Percentiles rank a stretch among this genome's conserved stretches.
Conservation (phyloP, 2,888 invertebrate genomes). For the Mythimna vitellina region DNA sequence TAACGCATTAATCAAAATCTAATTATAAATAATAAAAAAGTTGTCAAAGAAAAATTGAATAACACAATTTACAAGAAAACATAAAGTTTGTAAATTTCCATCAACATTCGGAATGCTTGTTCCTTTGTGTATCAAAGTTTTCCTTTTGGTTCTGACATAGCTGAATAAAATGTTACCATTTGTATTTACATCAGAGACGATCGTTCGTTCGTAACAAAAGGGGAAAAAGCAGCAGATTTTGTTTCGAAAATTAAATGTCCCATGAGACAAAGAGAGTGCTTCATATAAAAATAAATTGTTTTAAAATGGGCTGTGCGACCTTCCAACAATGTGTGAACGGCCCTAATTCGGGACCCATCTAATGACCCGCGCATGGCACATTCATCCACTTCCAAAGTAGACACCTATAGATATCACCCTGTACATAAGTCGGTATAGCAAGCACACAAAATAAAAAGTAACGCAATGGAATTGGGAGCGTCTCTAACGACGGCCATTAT, state of each 20-base stretch:
- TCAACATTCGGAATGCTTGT: slow-evolving; percentile 48
- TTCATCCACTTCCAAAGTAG: slow-evolving; percentile 3
- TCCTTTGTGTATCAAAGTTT: slow-evolving; percentile 53
- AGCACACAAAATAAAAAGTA: slow-evolving; percentile 57
- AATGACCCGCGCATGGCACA: slow-evolving; percentile 40
- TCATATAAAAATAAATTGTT: slow-evolving; percentile 45
- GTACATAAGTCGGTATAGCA: slow-evolving; percentile 19
- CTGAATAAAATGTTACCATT: slow-evolving; percentile 52
- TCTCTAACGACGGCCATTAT: slow-evolving; percentile 69
- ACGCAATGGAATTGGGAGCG: slow-evolving; percentile 58
- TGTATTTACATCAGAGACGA: slow-evolving; percentile 50
- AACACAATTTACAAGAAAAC: slow-evolving; percentile 50
- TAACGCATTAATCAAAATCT: slow-evolving; percentile 30
- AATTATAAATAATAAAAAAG: slow-evolving; percentile 37
- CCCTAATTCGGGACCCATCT: slow-evolving; percentile 35
- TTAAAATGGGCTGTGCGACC: slow-evolving; percentile 33
- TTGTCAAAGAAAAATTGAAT: slow-evolving; percentile 36
- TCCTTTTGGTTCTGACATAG: slow-evolving; percentile 51
- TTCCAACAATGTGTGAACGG: slow-evolving; percentile 36
- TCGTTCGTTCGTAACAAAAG: slow-evolving; percentile 40
- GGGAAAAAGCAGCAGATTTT: slow-evolving; percentile 32
- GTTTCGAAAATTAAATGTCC: slow-evolving; percentile 39
- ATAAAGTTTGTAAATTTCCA: slow-evolving; percentile 51
- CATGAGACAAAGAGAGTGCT: slow-evolving; percentile 26
- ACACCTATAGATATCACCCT: neutral